These are phyloP conservation scores for Eupithecia vulgata DNA, from an alignment of 2,888 invertebrate species.

Conservation along the genomic window DNA sequence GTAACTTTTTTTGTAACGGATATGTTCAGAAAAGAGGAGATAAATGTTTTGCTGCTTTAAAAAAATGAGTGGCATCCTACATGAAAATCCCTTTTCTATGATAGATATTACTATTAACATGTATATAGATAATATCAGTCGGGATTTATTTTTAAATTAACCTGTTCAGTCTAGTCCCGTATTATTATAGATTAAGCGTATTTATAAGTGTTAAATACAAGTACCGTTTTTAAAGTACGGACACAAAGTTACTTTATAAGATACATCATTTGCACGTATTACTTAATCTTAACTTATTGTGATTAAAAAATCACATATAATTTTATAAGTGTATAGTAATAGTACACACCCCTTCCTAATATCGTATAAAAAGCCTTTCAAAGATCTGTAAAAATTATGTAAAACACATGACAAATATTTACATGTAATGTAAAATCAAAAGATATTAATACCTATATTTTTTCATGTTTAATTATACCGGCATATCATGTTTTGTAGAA, in stretches of 20 bases:
- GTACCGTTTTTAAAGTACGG: conserved; percentile 3
- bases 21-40: too few relatives aligned
- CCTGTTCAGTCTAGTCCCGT: conserved; percentile 72
- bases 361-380: conserved; percentile 50
- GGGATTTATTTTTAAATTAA: conserved; percentile 4
- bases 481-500: conserved; percentile 81
- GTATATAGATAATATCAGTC: not conserved
- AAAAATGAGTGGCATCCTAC: not conserved
- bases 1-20: too few relatives aligned
- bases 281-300: conserved; percentile 24
- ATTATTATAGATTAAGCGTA: conserved; percentile 52
- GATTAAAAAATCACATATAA: conserved; percentile 23
- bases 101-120: not conserved
- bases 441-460: conserved; percentile 58
- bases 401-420: conserved; percentile 66
- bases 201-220: conserved; percentile 15
- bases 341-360: conserved; percentile 30
- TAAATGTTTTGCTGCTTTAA: too few relatives aligned
- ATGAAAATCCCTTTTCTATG: not conserved
- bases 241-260: conserved; percentile 20
- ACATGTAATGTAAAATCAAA: conserved; percentile 35
- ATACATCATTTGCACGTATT: conserved; percentile 38
- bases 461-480: conserved; percentile 60
- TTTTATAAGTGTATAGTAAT: conserved; percentile 4
- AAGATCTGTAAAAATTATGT: conserved; percentile 68